phyloP scores from a whole-genome alignment of 2,797 vertebrate species.

The Ciconia nigra region DNA sequence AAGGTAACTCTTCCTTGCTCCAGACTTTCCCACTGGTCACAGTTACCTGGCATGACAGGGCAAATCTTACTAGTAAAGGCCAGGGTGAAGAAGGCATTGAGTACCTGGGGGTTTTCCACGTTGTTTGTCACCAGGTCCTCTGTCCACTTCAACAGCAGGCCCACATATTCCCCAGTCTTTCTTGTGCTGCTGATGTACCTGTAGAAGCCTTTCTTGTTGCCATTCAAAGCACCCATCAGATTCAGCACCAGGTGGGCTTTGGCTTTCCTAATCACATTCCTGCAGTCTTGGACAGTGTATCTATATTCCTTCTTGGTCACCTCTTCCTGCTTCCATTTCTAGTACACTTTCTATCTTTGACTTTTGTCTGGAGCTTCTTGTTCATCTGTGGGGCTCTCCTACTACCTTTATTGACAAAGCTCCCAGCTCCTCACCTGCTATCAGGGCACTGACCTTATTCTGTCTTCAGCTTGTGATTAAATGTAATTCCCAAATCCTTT shows the following conservation, averaged over 20 bases:
- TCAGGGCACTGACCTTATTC: not conserved
- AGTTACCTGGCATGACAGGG: not conserved
- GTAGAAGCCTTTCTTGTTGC: not conserved
- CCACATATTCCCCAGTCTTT: not conserved
- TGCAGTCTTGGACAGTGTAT: not conserved
- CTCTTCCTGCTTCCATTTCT: not conserved
- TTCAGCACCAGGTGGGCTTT: not conserved
- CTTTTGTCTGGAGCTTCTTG: not conserved
- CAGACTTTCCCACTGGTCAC: not conserved
- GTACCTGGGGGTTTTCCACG: not conserved
- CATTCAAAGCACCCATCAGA: not conserved
- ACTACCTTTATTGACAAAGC: not conserved
- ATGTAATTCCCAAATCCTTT: not conserved
- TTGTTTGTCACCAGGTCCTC: not conserved
- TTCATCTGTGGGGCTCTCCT: not conserved
- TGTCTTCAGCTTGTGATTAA: not conserved
- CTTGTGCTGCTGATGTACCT: not conserved
- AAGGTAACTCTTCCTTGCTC: not conserved
- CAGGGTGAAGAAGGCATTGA: not conserved
- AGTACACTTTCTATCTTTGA: not conserved
- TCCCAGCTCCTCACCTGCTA: not conserved
- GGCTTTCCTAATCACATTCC: not conserved
- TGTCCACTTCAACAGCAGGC: not conserved
- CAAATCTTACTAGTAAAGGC: not conserved
- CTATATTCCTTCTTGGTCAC: not conserved